Base-by-base conservation (phyloP, 2,797 vertebrate genomes). In the Lophotriccus pileatus region DNA sequence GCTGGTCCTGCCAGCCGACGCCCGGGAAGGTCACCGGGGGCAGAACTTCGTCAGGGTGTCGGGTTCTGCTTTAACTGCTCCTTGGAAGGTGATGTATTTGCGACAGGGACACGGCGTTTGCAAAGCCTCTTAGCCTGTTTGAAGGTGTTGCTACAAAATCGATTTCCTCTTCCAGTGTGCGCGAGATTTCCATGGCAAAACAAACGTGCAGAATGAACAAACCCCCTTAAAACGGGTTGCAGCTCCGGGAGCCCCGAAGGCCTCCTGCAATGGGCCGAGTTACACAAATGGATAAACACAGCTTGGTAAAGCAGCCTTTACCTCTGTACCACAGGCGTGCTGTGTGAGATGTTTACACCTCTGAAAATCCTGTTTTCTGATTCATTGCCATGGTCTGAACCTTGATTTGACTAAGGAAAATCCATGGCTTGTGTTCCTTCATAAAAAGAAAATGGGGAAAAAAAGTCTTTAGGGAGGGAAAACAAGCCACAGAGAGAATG, bases 11-110 rank as follows among this genome's bases (percentile, higher is more conserved):
- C n/a, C 1, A 6, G 14, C 37, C 37, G 50, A 30, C n/a, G n/a
- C 46, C 53, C 47, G 60, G 70, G 86, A 96, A 95, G 97, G 97
- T 97, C 95, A 91, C 73, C 13, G 75, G 62, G 74, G 87, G 78
- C 94, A 86, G 77, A 63, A 52, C 91, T 92, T 90, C 78, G 52
- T 73, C 85, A 58, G 43, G 9, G 28, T 27, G 59, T 87, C 20
- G 47, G 58, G 88, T 83, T 41, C 49, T n/a, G 84, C 84, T n/a
- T 34, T 56, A 60, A 72, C 58, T 46, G 70, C 76, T 47, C 52
- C 30, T 6, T 32, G 79, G 68, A 53, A 49, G 55, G 75, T 14
- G 10, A 7, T 44, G 34, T 13, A 6, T 55, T 90, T 81, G 66
- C 22, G 78, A 6, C 73, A 34, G 37, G 66, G 58, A 56, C 87